Conservation (phyloP, 1,140 invertebrate genomes). For the Drosophila erecta region DNA sequence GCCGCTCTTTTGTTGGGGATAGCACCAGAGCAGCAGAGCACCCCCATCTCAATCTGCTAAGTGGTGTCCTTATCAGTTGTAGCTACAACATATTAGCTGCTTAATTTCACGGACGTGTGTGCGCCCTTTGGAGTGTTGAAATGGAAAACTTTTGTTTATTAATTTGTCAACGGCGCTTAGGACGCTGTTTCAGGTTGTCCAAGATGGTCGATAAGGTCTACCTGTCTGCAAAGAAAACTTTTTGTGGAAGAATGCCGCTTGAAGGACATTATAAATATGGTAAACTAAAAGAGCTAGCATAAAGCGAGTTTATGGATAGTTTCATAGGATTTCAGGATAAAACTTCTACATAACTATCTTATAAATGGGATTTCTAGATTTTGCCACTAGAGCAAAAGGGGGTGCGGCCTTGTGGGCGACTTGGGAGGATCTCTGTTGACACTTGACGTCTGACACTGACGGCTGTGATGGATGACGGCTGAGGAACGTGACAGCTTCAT, state of each 20-base stretch:
- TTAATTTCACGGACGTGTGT: constrained; percentile 58
- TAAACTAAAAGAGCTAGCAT: background rate
- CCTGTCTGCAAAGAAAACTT: constrained; percentile 1
- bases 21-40: background rate
- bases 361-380: background rate
- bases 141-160: constrained; percentile 76
- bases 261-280: too few species aligned
- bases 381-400: too few species aligned
- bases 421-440: constrained; percentile 5
- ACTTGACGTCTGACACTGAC: constrained; percentile 40
- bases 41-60: constrained; percentile 38
- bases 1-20: constrained; percentile 27
- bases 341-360: background rate
- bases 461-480: constrained; percentile 42
- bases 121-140: constrained; percentile 34
- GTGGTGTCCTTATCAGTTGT: constrained; percentile 69
- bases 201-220: constrained; percentile 39
- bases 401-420: background rate
- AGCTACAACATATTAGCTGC: constrained; percentile 80
- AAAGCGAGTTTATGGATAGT: background rate
- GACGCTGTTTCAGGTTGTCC: constrained; percentile 33
- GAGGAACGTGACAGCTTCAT: constrained; percentile 52
- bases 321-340: background rate
- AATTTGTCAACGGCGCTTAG: constrained; percentile 60
- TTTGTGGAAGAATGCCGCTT: too few species aligned